These are phyloP conservation scores for Nasonia oneida DNA, from an alignment of 2,888 invertebrate species.

Conservation along the genomic window DNA sequence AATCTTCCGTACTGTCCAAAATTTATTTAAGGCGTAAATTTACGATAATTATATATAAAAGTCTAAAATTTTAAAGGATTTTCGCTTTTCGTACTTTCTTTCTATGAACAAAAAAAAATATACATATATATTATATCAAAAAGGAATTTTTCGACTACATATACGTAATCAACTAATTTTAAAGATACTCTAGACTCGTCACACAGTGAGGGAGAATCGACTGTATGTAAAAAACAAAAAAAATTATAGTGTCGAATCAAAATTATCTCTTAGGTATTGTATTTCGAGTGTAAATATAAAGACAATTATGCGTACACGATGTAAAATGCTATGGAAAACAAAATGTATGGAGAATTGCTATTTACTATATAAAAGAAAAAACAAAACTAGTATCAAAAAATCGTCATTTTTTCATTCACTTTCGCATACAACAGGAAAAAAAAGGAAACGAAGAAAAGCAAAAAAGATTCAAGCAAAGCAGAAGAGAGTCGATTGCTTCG, in stretches of 20 bases:
- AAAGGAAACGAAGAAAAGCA: slow-evolving; percentile 23
- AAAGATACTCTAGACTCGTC: slow-evolving; percentile 10
- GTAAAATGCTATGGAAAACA: slow-evolving; percentile 50
- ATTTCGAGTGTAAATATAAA: slow-evolving; percentile 56
- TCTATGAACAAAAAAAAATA: slow-evolving; percentile 6
- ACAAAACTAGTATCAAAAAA: slow-evolving; percentile 40
- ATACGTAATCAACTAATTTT: slow-evolving; percentile 26
- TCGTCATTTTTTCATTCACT: slow-evolving; percentile 51
- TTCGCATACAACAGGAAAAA: slow-evolving; percentile 41
- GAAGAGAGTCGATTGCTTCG: slow-evolving; percentile 50
- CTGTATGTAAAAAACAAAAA: slow-evolving; percentile 48
- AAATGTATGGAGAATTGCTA: slow-evolving; percentile 44
- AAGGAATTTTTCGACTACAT: slow-evolving; percentile 35
- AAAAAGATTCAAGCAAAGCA: slow-evolving; percentile 11
- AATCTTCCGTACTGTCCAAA: slow-evolving; percentile 56
- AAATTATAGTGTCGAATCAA: slow-evolving; percentile 57
- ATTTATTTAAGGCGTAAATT: slow-evolving; percentile 22
- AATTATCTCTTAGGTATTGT: slow-evolving; percentile 54
- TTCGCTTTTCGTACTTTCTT: slow-evolving; percentile 27
- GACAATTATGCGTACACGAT: slow-evolving; percentile 33
- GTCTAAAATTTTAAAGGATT: slow-evolving; percentile 37
- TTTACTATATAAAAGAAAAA: slow-evolving; percentile 9
- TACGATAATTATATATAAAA: slow-evolving; percentile 24
- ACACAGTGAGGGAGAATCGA: slow-evolving; percentile 36
- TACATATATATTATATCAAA: slow-evolving; percentile 28